Base-by-base conservation (phyloP, 2,888 invertebrate genomes). In the Junonia oenone region DNA sequence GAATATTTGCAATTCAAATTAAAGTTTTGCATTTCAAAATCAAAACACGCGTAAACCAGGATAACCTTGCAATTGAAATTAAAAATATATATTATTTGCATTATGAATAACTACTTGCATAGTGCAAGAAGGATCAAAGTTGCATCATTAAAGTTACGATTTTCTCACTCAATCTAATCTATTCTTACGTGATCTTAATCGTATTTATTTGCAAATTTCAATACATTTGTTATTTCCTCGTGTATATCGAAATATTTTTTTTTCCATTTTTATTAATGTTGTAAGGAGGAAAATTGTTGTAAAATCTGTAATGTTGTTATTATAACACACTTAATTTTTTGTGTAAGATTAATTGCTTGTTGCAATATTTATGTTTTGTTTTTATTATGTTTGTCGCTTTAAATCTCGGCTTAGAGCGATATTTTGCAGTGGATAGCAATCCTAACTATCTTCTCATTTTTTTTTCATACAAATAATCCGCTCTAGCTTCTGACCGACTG, bases 111-210 rank as follows among this genome's bases (percentile, higher is more conserved):
- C 27, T 13, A n/a, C n/a, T 46, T 31, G 43, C 37, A 60, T 62
- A 49, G 15, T 52, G 62, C 47, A 62, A 62, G 40, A 49, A 51
- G 45, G 29, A 47, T 45, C 27, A 14, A 27, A 37, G 60, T 62
- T 62, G 58, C 60, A 62, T 61, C 62, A 62, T 56, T 40, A 13
- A 17, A 37, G 58, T 62, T 58, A 62, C 35, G 60, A 62, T 56
- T 56, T 49, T 76, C 65, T 70, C 65, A 51, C 61, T 72, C 64
- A 69, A 71, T 68, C 53, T 71, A 71, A 74, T 75, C 54, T 63
- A 51, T 68, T 69, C 22, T 72, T 73, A 69, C 68, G 62, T 68
- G 65, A 63, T 62, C 63, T 45, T 26, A 45, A 48, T 45, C 29
- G 31, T 45, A 43, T n/a, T 47, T 33, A 13, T 31, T 31, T 46